Evolutionary conservation across 2,888 invertebrate species (phyloP).

Genomic region (Alsophila aescularia): DNA sequence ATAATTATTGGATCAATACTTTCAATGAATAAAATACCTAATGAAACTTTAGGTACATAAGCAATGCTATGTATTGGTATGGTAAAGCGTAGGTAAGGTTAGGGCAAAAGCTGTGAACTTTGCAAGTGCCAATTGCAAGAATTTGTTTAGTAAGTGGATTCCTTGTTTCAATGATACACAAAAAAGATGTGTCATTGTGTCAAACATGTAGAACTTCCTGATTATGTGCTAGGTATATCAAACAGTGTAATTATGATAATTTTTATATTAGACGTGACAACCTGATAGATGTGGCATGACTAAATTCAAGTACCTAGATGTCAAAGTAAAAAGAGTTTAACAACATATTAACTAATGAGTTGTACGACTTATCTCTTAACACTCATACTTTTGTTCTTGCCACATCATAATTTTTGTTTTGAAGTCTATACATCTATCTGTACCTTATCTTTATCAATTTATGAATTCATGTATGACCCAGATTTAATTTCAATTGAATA

Average conservation of each 20-base stretch:
- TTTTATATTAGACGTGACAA: neutral
- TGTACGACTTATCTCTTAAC: no score
- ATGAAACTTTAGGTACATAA: constrained; percentile 20
- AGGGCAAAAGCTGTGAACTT: neutral
- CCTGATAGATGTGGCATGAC: no score
- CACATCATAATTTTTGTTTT: no score
- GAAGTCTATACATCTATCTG: no score
- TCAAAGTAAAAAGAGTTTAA: no score
- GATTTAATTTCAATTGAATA: no score
- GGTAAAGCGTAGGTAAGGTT: constrained; percentile 13
- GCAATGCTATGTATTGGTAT: constrained; percentile 11
- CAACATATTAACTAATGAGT: no score
- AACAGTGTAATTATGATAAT: neutral
- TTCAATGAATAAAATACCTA: constrained; percentile 7
- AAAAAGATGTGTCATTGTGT: neutral
- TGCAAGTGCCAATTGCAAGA: neutral
- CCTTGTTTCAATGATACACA: neutral
- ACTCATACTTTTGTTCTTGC: no score
- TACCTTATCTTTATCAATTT: no score
- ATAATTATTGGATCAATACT: constrained; percentile 23
- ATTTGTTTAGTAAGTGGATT: neutral
- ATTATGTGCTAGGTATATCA: neutral
- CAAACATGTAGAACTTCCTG: neutral
- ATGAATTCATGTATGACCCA: no score
- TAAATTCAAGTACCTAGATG: no score